Evolutionary conservation across 2,113 vertebrate genomes (phyloP), one percentile per base, ranked within the genome.

Genomic region (Dromaius novaehollandiae): DNA sequence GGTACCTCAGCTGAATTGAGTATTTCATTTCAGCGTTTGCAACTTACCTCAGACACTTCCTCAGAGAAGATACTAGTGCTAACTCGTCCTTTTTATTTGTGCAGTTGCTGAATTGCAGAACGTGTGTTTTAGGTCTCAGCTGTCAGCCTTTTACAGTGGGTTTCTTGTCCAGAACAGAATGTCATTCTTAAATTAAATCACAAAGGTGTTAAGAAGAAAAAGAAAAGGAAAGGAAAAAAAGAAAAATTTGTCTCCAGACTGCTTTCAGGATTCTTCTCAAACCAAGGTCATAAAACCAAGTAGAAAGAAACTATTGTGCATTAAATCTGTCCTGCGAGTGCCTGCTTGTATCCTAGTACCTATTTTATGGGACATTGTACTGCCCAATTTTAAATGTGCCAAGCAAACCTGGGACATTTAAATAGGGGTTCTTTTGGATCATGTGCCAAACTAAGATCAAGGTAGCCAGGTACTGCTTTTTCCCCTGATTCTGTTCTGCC

Each of bases 11-110:
- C 40, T 85, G 74, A 82, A 95, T 89, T 76, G 14, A 40, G 44
- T 65, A 56, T 93, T 94, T 81, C 74, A 65, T 94, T 92, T 94
- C 65, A 90, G 53, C 53, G 34, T 89, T 91, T 94, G 51, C 63
- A 93, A 73, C 89, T 92, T 85, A 74, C 18, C 48, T 92, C 70
- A 89, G 78, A 82, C 86, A 32, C 82, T 92, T 92, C 74, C 84
- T 92, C 58, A 53, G 86, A 95, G 94, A 95, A 96, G 95, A 74
- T 40, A 28, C 80, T 56, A 65, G n/a, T 55, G 53, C 34, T 93
- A 73, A 20, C 44, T 82, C 82, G 66, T 79, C 65, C 80, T 84
- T 93, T 88, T 89, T 89, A 85, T 95, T 89, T 89, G 85, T 77
- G 30, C 46, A 50, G 79, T 77, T 91, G 55, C 75, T 82, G 58